phyloP scores from a whole-genome alignment of 2,797 vertebrate genomes.

The Lemur catta region DNA sequence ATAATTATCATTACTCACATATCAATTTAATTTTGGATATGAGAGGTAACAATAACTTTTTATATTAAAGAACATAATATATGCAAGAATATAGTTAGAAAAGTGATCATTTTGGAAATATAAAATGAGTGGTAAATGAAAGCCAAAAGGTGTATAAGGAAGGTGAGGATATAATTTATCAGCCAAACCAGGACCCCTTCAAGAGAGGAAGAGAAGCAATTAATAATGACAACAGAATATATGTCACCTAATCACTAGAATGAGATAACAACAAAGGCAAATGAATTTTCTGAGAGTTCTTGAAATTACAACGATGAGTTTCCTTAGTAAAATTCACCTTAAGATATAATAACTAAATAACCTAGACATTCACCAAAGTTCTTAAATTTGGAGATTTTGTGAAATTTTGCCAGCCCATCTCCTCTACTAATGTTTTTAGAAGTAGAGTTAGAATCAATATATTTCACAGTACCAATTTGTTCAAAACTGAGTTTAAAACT shows the following conservation, averaged over 20 bases:
- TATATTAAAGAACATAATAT: background rate
- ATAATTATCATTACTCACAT: background rate
- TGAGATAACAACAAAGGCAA: background rate
- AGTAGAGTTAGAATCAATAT: background rate
- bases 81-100: background rate
- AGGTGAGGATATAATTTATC: background rate
- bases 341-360: background rate
- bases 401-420: background rate
- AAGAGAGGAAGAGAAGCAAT: background rate
- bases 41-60: background rate
- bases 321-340: background rate
- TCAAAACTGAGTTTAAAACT: background rate
- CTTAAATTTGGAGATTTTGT: background rate
- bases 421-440: background rate
- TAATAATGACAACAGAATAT: background rate
- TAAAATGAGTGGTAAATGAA: background rate
- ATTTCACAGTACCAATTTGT: background rate
- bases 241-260: background rate
- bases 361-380: background rate
- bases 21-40: constrained; percentile 14
- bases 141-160: background rate
- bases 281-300: background rate
- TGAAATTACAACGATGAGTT: background rate
- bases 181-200: background rate
- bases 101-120: constrained; percentile 13